Conservation (phyloP, 2,888 invertebrate species). For the Desoria tigrina region DNA sequence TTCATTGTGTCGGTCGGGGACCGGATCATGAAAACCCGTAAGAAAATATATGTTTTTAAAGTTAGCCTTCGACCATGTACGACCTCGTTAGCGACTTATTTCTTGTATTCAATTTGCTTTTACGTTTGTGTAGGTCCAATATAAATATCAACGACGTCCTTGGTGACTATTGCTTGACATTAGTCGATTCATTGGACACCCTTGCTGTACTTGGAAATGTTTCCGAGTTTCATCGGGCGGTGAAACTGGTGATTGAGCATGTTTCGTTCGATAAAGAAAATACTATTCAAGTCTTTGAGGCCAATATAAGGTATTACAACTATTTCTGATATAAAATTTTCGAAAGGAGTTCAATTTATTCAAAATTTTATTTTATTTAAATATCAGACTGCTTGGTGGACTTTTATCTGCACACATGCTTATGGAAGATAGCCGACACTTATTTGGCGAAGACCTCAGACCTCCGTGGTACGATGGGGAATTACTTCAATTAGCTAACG, state of each 20-base stretch:
- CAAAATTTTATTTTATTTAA: background rate
- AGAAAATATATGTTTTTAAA: constrained; percentile 52
- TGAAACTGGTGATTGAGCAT: constrained; percentile 61
- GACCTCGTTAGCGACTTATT: background rate
- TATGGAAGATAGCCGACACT: constrained; percentile 61
- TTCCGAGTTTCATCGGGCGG: constrained; percentile 64
- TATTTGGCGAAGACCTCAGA: constrained; percentile 60
- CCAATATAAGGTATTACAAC: constrained; percentile 64
- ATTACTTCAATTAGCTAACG: constrained; percentile 64
- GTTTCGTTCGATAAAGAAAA: constrained; percentile 65
- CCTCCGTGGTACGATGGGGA: constrained; percentile 62
- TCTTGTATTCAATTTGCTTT: background rate
- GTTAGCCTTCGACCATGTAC: too few species aligned
- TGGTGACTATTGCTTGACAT: constrained; percentile 65
- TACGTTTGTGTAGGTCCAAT: constrained; percentile 60
- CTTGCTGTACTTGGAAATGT: constrained; percentile 64
- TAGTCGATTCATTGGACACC: constrained; percentile 65
- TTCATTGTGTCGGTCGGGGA: constrained; percentile 65
- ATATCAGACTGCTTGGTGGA: constrained; percentile 62
- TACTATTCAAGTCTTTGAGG: constrained; percentile 68
- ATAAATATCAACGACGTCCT: constrained; percentile 69
- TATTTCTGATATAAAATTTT: constrained; percentile 9
- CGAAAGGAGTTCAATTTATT: background rate
- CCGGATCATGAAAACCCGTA: constrained; percentile 66
- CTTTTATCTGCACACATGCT: constrained; percentile 66